Percentiles rank a stretch among this genome's conserved stretches.
Evolutionary conservation across 1,140 invertebrate species (phyloP).

Genomic region (Physella acuta): DNA sequence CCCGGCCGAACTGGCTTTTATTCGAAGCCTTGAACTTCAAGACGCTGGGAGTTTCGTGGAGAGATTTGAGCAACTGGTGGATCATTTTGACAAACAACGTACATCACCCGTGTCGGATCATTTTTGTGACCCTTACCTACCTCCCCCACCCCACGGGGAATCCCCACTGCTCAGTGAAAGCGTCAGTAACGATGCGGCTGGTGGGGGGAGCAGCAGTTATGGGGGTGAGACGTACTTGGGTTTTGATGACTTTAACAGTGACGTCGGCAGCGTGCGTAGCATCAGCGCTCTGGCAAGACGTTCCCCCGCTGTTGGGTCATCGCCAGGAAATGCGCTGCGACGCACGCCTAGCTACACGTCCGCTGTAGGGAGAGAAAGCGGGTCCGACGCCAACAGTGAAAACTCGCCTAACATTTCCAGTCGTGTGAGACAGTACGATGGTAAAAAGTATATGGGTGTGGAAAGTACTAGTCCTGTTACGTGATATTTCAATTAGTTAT

Average conservation of each 20-base stretch:
- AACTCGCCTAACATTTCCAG: constrained; percentile 7
- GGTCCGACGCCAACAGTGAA: not conserved
- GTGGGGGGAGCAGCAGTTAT: not conserved
- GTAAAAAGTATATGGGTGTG: constrained; percentile 28
- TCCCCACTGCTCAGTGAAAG: constrained; percentile 9
- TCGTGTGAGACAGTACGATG: constrained; percentile 35
- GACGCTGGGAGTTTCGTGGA: too few species aligned
- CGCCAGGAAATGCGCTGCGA: constrained; percentile 26
- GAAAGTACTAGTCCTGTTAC: too few species aligned
- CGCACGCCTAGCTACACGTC: constrained; percentile 46
- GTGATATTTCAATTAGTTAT: too few species aligned
- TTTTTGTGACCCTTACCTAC: constrained; percentile 1
- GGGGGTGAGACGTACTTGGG: constrained; percentile 1
- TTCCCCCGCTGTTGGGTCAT: constrained; percentile 1
- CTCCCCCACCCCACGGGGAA: constrained; percentile 3
- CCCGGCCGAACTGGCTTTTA: too few species aligned
- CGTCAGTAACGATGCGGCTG: not conserved
- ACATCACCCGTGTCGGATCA: not conserved
- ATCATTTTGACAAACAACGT: not conserved
- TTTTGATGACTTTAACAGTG: constrained; percentile 6
- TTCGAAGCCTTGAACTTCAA: too few species aligned
- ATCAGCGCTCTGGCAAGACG: not conserved
- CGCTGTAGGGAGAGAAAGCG: constrained; percentile 32
- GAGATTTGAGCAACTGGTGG: not conserved
- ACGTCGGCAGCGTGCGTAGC: not conserved